Evolutionary conservation across 2,888 invertebrate species (phyloP).

Genomic region (Drosophila vallismaia): DNA sequence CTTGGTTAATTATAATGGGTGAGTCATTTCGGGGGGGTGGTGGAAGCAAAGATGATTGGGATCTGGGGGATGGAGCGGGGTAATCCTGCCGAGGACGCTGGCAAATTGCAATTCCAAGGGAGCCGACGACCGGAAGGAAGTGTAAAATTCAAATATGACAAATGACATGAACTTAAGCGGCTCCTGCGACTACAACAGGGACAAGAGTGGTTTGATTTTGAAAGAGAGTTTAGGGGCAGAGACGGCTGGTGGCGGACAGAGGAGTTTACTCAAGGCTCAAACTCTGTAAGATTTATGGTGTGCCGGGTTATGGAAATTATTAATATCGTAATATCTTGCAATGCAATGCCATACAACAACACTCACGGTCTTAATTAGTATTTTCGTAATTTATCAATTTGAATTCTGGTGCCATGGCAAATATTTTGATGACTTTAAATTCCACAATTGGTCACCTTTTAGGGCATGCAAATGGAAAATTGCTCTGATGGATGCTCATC

Average conservation of each 20-base stretch:
- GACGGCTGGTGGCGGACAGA: not conserved
- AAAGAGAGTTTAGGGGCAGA: not conserved
- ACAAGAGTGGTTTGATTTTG: conserved; percentile 1
- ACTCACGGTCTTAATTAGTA: conserved; percentile 66
- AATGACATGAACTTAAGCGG: conserved; percentile 79
- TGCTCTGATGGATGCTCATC: conserved; percentile 1
- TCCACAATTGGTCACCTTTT: not conserved
- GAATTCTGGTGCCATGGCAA: conserved; percentile 59
- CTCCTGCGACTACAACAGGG: conserved; percentile 30
- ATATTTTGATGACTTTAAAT: conserved; percentile 52
- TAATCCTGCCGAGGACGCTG: not conserved
- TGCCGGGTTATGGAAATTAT: conserved; percentile 70
- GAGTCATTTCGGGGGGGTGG: conserved; percentile 49
- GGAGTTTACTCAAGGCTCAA: conserved; percentile 12
- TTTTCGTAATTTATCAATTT: conserved; percentile 76
- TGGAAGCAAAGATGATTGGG: conserved; percentile 51
- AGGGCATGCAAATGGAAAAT: not conserved
- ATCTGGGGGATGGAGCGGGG: conserved; percentile 5
- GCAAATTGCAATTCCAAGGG: conserved; percentile 73
- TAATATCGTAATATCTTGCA: conserved; percentile 74
- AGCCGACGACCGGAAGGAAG: conserved; percentile 74
- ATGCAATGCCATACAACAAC: conserved; percentile 6
- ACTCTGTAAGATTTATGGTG: conserved; percentile 66
- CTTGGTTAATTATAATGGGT: conserved; percentile 77
- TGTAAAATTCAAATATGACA: conserved; percentile 80